Evolutionary conservation across 2,113 vertebrate species (phyloP).

Genomic region (Proteles cristata): DNA sequence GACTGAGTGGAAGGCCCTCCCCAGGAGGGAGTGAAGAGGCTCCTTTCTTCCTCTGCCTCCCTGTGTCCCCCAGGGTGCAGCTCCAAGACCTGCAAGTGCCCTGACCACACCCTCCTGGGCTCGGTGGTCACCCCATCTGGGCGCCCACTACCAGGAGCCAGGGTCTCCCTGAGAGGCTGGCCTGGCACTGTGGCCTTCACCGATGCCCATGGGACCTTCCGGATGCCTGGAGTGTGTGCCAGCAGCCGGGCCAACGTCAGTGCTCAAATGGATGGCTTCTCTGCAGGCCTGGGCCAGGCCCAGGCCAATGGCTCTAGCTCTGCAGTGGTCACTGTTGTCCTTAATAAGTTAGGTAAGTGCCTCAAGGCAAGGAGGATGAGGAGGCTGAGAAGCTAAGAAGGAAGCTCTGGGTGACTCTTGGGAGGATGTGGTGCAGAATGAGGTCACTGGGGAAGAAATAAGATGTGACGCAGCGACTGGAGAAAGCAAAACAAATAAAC

Average conservation of each 20-base stretch:
- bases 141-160: constrained; percentile 84
- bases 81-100: constrained; percentile 86
- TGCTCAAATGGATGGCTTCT: constrained; percentile 89
- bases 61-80: constrained; percentile 84
- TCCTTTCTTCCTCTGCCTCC: background rate
- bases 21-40: background rate
- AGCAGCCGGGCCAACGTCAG: constrained; percentile 80
- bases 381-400: background rate
- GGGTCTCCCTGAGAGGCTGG: constrained; percentile 83
- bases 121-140: constrained; percentile 86
- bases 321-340: constrained; percentile 84
- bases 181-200: constrained; percentile 84
- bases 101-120: constrained; percentile 86
- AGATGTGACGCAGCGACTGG: background rate
- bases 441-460: background rate
- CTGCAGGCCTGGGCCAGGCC: constrained; percentile 78
- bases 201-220: constrained; percentile 88
- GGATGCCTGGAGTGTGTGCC: constrained; percentile 86
- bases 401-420: background rate
- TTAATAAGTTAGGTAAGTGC: constrained; percentile 90
- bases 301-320: constrained; percentile 84
- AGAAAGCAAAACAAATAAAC: background rate
- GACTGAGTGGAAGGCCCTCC: background rate
- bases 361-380: background rate
- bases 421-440: background rate